Percentiles rank a stretch among this genome's conserved stretches.
phyloP scores from a whole-genome alignment of 2,797 vertebrate species.

The Liasis olivaceus region DNA sequence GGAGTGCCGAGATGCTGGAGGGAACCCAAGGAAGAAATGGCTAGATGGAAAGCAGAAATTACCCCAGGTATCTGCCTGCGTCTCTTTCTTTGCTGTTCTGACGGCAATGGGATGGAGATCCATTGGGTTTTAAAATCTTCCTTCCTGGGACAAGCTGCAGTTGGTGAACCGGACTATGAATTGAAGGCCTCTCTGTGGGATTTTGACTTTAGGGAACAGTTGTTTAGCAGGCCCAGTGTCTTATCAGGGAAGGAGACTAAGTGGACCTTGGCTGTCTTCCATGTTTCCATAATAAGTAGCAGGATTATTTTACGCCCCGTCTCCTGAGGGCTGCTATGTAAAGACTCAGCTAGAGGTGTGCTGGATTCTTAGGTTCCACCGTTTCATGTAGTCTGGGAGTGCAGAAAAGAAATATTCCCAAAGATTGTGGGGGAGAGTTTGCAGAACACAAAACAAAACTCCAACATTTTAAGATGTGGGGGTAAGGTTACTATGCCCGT shows the following conservation, averaged over 20 bases:
- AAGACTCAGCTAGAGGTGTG: not conserved
- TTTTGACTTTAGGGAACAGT: not conserved
- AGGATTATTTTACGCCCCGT: not conserved
- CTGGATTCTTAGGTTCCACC: not conserved
- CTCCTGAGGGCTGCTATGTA: not conserved
- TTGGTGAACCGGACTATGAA: not conserved
- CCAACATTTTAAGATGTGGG: not conserved
- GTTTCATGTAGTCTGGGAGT: not conserved
- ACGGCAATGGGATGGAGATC: not conserved
- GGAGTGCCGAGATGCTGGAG: not conserved
- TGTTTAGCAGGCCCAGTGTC: not conserved
- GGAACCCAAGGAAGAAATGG: not conserved
- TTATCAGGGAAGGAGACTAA: not conserved
- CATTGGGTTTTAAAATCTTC: not conserved
- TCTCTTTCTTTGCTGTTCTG: not conserved
- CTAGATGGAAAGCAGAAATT: not conserved
- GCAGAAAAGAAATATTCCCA: not conserved
- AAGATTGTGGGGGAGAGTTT: not conserved
- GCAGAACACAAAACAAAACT: not conserved
- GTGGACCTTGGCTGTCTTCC: not conserved
- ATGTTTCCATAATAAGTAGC: not conserved
- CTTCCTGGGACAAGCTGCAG: not conserved
- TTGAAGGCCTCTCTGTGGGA: not conserved
- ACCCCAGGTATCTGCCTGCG: not conserved
- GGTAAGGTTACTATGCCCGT: not conserved